Evolutionary conservation across 1,140 invertebrate species (phyloP).

Genomic region (Vanessa tameamea): DNA sequence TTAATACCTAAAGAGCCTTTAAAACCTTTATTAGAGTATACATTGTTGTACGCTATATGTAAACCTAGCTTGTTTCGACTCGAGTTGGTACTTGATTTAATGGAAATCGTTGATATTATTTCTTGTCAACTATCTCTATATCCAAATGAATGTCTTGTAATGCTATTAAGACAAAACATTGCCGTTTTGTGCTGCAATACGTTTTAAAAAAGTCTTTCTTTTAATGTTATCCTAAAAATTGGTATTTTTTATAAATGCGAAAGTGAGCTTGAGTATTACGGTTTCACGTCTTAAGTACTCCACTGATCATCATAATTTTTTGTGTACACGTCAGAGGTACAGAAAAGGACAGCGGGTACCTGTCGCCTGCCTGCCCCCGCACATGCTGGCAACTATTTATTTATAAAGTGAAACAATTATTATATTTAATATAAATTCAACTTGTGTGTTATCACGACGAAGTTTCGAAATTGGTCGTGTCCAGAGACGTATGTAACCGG

Average conservation of each 20-base stretch:
- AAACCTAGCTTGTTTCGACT: slow-evolving; percentile 16
- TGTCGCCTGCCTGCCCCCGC: too few relatives aligned
- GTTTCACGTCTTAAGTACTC: too few relatives aligned
- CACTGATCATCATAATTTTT: too few relatives aligned
- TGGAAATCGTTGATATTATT: slow-evolving; percentile 42
- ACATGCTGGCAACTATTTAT: too few relatives aligned
- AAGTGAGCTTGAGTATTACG: too few relatives aligned
- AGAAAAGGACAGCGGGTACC: too few relatives aligned
- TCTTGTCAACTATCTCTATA: slow-evolving; percentile 36
- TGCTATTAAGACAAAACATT: slow-evolving; percentile 29
- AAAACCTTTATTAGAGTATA: too few relatives aligned
- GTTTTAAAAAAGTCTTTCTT: not conserved
- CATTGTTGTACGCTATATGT: not conserved
- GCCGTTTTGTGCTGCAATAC: slow-evolving; percentile 25
- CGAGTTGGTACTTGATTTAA: slow-evolving; percentile 36
- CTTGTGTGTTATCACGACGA: not conserved
- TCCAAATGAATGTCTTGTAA: slow-evolving; percentile 30
- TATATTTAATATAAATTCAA: too few relatives aligned
- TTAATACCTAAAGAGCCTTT: too few relatives aligned
- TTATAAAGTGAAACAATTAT: too few relatives aligned
- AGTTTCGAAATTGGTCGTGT: not conserved
- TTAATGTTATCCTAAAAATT: not conserved
- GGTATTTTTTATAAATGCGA: too few relatives aligned
- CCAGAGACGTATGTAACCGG: not conserved
- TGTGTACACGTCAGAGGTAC: not conserved